Evolutionary conservation across 2,888 invertebrate species (phyloP), one percentile per base, ranked within the genome.

Genomic region (Endotricha flammealis): DNA sequence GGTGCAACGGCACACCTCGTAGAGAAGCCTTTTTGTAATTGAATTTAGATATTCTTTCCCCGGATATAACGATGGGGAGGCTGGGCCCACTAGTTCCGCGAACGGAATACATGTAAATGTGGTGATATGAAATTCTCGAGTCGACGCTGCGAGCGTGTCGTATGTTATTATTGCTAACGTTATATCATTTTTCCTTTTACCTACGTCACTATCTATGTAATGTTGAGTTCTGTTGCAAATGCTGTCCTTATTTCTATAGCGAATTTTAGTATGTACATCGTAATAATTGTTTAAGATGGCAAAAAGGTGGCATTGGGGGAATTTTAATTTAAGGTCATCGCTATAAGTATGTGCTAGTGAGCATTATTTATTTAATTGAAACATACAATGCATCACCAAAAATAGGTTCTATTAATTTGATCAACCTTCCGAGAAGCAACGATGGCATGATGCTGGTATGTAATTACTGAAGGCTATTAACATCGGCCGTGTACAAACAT

Each of bases 401-500:
- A 81, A 81, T 80, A 72, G 68, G 74, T 77, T 78, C 72, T 81
- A 81, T 81, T 82, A 83, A 83, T 83, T 81, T 70, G 79, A 77
- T 73, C 80, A 79, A 67, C 81, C 82, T 85, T 85, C 85, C 77
- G 74, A 85, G 85, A 85, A 85, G 69, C 66, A 70, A 64, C 75
- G 74, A 75, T 79, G 69, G 67, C 76, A 81, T 80, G 81, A 76
- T 76, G 67, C 75, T 75, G 75, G 71, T 80, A 75, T 83, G 83
- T 85, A 86, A 86, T 86, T 85, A 86, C 83, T 72, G 70, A 65
- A 67, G 64, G 82, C 82, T 82, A 85, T 85, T 86, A 85, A 83
- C 85, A 82, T 82, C 80, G 78, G 54, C 83, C 82, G 82, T 82
- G 82, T 85, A 85, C 85, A 85, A 86, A 86, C 86, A 86, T 86